Evolutionary conservation across 2,888 invertebrate species (phyloP).

Genomic region (Hecatera dysodea): DNA sequence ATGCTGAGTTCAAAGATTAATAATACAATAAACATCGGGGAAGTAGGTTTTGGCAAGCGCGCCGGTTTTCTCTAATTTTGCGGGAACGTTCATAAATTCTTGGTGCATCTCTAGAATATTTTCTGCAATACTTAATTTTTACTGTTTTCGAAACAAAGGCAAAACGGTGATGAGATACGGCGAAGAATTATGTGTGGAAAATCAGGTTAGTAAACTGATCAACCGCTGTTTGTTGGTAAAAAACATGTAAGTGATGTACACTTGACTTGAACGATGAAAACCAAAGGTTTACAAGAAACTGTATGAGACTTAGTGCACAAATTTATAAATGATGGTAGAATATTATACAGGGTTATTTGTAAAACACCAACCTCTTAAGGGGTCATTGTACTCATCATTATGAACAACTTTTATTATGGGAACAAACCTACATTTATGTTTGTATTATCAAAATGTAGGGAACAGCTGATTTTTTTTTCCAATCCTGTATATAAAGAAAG

Average conservation of each 20-base stretch:
- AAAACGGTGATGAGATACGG: not conserved
- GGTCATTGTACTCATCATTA: too few relatives aligned
- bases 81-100: slow-evolving; percentile 52
- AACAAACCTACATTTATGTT: too few relatives aligned
- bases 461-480: too few relatives aligned
- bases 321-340: too few relatives aligned
- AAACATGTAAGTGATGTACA: not conserved
- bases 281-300: not conserved
- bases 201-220: not conserved
- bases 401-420: too few relatives aligned
- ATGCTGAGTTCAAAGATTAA: slow-evolving; percentile 58
- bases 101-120: slow-evolving; percentile 46
- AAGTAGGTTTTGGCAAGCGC: slow-evolving; percentile 65
- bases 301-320: too few relatives aligned
- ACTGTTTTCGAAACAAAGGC: slow-evolving; percentile 37
- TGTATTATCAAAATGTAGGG: too few relatives aligned
- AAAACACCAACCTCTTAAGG: too few relatives aligned
- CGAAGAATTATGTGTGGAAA: not conserved
- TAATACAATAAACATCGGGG: slow-evolving; percentile 61
- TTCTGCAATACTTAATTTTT: slow-evolving; percentile 48
- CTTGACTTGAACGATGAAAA: not conserved
- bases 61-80: slow-evolving; percentile 58
- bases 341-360: too few relatives aligned
- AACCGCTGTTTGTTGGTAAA: not conserved
- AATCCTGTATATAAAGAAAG: too few relatives aligned